These are phyloP conservation scores for Nebria salina DNA, from an alignment of 2,888 invertebrate species.

Conservation along the genomic window DNA sequence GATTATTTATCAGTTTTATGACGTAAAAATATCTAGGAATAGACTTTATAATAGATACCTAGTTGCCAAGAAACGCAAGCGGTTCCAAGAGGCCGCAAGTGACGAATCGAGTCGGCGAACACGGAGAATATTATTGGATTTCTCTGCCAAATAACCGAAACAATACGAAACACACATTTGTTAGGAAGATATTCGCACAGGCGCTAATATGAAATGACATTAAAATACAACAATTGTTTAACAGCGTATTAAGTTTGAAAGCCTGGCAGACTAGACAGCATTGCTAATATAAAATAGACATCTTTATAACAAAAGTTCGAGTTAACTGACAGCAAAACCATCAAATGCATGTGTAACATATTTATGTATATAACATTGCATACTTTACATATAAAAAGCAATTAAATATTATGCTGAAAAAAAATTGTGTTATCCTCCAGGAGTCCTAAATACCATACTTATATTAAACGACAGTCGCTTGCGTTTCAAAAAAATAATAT, in stretches of 20 bases:
- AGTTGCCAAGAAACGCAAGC: neutral
- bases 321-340: no score
- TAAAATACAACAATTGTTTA: conserved; percentile 9
- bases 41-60: neutral
- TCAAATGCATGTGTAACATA: no score
- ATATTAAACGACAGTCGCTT: no score
- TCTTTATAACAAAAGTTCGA: neutral
- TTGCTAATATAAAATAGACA: neutral
- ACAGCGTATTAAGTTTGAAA: conserved; percentile 18
- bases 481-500: no score
- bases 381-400: no score
- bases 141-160: conserved; percentile 19
- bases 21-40: neutral
- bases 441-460: no score
- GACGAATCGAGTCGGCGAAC: neutral
- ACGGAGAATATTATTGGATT: conserved; percentile 32
- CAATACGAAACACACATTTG: conserved; percentile 25
- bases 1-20: neutral
- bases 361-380: no score
- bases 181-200: conserved; percentile 20
- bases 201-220: conserved; percentile 6
- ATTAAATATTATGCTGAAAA: no score
- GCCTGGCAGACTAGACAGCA: neutral
- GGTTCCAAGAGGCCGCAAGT: neutral
- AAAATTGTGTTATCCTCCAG: no score